Percentiles rank a stretch among this genome's conserved stretches.
These are phyloP conservation scores for Melanotus villosus DNA, from an alignment of 2,888 invertebrate genomes.

Conservation along the genomic window DNA sequence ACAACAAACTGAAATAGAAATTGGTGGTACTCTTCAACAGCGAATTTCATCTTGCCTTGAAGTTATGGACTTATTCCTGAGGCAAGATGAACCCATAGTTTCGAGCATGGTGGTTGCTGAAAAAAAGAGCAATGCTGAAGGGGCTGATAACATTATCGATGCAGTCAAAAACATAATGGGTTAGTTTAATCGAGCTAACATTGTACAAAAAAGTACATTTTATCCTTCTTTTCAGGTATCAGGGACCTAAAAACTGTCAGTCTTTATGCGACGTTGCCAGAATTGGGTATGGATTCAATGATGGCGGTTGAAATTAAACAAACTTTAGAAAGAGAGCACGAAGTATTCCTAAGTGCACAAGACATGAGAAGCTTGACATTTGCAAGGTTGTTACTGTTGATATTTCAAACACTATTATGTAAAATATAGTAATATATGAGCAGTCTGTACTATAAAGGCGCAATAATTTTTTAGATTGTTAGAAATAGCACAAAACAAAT, in stretches of 20 bases:
- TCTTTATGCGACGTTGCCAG: conserved; percentile 82
- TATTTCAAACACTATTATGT: too few species aligned
- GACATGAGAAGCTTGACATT: conserved; percentile 88
- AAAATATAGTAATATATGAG: too few species aligned
- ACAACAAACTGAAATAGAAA: conserved; percentile 57
- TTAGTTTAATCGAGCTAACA: conserved; percentile 64
- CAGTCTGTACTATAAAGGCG: too few species aligned
- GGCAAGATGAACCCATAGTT: conserved; percentile 77
- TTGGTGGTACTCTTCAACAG: conserved; percentile 78
- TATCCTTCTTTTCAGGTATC: too few species aligned
- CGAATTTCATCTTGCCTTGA: conserved; percentile 76
- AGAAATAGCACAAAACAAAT: conserved; percentile 71
- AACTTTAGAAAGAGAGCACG: conserved; percentile 90
- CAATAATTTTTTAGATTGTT: conserved; percentile 64
- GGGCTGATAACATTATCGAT: conserved; percentile 79
- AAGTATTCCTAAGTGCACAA: conserved; percentile 87
- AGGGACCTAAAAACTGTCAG: conserved; percentile 80
- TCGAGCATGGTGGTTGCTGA: conserved; percentile 91
- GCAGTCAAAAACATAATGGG: conserved; percentile 76
- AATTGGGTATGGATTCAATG: conserved; percentile 96
- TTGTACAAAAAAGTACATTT: background rate
- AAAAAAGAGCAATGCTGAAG: conserved; percentile 76
- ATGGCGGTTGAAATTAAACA: conserved; percentile 98
- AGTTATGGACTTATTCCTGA: conserved; percentile 79
- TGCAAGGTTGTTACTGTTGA: too few species aligned